A percentile compares a stretch with the other conserved stretches of the same genome.
These are phyloP conservation scores for Scaptodrosophila latifasciaeformis DNA, from an alignment of 2,888 invertebrate genomes.

Conservation along the genomic window DNA sequence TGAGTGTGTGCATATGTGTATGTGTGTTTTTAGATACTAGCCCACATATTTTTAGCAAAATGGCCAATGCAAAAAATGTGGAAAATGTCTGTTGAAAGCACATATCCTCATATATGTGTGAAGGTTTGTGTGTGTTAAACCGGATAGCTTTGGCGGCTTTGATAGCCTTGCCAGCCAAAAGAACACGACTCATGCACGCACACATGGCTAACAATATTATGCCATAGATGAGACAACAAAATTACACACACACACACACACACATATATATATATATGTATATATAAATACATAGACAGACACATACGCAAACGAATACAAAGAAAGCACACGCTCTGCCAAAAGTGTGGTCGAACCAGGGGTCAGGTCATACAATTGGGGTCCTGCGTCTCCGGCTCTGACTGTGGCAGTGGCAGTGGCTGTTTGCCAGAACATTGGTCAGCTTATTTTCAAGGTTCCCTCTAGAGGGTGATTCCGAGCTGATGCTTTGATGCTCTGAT, in stretches of 20 bases:
- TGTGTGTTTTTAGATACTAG: background rate
- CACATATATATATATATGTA: background rate
- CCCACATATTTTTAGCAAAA: constrained; percentile 4
- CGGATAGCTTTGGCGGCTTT: background rate
- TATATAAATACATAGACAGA: background rate
- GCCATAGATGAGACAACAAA: too few species aligned
- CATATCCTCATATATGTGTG: too few species aligned
- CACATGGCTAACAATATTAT: constrained; percentile 20
- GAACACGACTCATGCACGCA: background rate
- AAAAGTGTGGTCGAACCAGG: background rate
- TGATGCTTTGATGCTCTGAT: too few species aligned
- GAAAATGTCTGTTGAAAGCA: background rate
- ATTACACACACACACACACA: too few species aligned
- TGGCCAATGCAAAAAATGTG: constrained; percentile 7
- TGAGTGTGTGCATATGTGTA: background rate
- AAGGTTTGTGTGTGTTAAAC: too few species aligned
- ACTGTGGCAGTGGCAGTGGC: background rate
- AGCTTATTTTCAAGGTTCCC: background rate
- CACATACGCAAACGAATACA: constrained; percentile 12
- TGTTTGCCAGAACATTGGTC: background rate
- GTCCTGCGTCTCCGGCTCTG: too few species aligned
- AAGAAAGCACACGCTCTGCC: constrained; percentile 2
- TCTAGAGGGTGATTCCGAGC: too few species aligned
- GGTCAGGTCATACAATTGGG: too few species aligned
- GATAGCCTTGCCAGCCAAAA: too few species aligned